A percentile compares a stretch with the other conserved stretches of the same genome.
phyloP scores from a whole-genome alignment of 2,797 vertebrate genomes.

The Danio jaintianensis region DNA sequence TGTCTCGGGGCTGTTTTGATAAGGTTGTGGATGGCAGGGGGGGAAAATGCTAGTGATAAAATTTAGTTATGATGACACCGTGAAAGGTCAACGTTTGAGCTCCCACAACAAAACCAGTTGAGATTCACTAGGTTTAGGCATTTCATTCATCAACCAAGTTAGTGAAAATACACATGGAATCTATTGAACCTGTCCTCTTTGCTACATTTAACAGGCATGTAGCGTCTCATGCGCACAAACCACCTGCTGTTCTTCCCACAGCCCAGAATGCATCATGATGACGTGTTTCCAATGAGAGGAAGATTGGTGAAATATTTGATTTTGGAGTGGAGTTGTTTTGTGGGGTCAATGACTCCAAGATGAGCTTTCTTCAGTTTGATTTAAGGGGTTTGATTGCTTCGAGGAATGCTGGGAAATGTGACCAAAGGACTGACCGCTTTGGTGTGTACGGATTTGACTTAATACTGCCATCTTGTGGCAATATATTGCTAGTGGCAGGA shows the following conservation, averaged over 20 bases:
- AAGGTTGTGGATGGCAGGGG: not conserved
- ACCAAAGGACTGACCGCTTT: not conserved
- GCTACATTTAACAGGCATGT: slow-evolving; percentile 16
- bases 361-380: not conserved
- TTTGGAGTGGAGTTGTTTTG: not conserved
- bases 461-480: slow-evolving; percentile 42
- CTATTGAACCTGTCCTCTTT: not conserved
- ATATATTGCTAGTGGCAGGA: not conserved
- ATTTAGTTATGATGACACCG: not conserved
- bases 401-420: not conserved
- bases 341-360: not conserved
- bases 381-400: not conserved
- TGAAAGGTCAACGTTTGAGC: not conserved
- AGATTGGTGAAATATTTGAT: slow-evolving; percentile 2
- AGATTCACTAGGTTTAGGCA: not conserved
- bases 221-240: not conserved
- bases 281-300: not conserved
- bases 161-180: not conserved
- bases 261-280: not conserved
- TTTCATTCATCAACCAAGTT: not conserved
- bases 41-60: not conserved
- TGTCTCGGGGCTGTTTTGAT: slow-evolving; percentile 7
- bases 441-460: not conserved
- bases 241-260: slow-evolving; percentile 20
- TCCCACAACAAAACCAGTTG: not conserved